These are phyloP conservation scores for Tolmerus cingulatus DNA, from an alignment of 2,888 invertebrate genomes.

Conservation along the genomic window DNA sequence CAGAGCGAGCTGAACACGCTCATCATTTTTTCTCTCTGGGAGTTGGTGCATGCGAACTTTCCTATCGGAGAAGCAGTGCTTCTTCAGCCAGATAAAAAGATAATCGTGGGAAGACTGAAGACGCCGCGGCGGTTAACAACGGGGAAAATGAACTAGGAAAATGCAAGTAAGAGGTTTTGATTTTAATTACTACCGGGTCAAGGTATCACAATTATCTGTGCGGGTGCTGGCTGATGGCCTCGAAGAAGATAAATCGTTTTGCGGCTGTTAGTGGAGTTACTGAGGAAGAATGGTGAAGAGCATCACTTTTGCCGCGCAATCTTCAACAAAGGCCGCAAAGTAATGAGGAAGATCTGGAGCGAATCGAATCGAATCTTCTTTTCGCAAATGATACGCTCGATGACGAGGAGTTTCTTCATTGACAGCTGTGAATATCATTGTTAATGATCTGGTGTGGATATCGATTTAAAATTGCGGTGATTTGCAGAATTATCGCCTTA, in stretches of 20 bases:
- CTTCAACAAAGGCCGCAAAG: neutral
- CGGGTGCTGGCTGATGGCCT: neutral
- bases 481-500: neutral
- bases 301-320: neutral
- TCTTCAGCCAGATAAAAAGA: neutral
- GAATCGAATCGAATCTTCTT: neutral
- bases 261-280: neutral
- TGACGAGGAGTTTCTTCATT: neutral
- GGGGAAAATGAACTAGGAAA: neutral
- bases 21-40: neutral
- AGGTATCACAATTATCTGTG: neutral
- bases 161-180: neutral
- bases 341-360: neutral
- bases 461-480: neutral
- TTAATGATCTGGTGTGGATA: neutral
- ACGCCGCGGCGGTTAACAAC: neutral
- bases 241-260: neutral
- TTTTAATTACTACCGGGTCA: neutral
- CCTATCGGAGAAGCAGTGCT: neutral
- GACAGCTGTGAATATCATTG: neutral
- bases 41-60: neutral
- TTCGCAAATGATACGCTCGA: neutral
- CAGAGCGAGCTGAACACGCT: neutral
- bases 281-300: neutral
- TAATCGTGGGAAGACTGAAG: neutral